Evolutionary conservation across 2,113 vertebrate genomes (phyloP).

Genomic region (Daphoenositta chrysoptera): DNA sequence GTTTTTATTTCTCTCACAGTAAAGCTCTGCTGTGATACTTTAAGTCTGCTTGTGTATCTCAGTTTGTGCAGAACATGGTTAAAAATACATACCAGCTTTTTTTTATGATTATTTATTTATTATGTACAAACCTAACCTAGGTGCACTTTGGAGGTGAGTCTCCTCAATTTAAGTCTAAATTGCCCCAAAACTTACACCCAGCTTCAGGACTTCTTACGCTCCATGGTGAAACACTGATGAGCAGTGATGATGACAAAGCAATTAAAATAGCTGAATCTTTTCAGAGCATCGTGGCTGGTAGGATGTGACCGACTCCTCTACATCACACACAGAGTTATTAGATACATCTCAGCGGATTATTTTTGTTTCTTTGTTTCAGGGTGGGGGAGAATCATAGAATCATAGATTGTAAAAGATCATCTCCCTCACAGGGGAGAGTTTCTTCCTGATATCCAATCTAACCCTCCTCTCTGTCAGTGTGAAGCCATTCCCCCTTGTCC

Average conservation of each 20-base stretch:
- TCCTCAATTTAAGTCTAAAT: neutral
- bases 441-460: fast-evolving
- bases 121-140: neutral
- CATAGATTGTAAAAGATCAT: neutral
- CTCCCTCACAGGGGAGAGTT: neutral
- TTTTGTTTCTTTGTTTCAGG: neutral
- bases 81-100: neutral
- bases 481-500: neutral
- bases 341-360: neutral
- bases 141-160: neutral
- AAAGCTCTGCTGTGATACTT: neutral
- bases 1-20: neutral
- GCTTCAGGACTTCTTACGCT: neutral
- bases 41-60: neutral
- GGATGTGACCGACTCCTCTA: neutral
- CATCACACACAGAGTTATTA: neutral
- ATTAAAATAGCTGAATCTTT: neutral
- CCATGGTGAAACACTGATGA: neutral
- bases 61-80: neutral
- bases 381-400: neutral
- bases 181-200: neutral
- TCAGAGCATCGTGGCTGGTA: neutral
- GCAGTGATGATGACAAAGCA: neutral
- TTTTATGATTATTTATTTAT: too few relatives aligned
- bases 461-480: fast-evolving